Percentiles rank a stretch among this genome's conserved stretches.
phyloP scores from a whole-genome alignment of 2,888 invertebrate genomes.

The Dyspetes luteomarginatus region DNA sequence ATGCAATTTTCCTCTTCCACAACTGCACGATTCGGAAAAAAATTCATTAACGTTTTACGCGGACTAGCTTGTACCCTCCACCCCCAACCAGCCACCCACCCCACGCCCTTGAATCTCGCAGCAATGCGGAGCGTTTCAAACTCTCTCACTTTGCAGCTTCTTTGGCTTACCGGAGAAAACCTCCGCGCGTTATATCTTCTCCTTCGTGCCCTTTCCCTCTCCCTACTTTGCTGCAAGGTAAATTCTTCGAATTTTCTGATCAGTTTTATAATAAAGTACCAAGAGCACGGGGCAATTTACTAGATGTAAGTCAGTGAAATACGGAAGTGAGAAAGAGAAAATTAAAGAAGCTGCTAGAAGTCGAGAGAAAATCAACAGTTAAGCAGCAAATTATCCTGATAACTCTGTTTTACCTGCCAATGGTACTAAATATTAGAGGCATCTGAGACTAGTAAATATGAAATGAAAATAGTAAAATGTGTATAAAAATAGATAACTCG shows the following conservation, averaged over 20 bases:
- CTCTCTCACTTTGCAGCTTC: neutral
- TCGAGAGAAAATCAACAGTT: constrained; percentile 10
- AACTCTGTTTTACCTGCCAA: no score
- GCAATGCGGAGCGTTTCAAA: neutral
- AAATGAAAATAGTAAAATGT: no score
- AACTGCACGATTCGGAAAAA: constrained; percentile 41
- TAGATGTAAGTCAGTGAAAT: constrained; percentile 34
- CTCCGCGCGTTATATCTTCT: neutral
- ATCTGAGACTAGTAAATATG: no score
- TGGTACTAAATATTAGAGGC: no score
- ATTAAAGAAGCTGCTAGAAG: neutral
- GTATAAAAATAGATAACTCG: no score
- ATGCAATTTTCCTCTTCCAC: constrained; percentile 46
- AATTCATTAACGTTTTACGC: constrained; percentile 49
- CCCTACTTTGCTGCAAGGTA: neutral
- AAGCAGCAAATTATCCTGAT: no score
- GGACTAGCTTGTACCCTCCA: neutral
- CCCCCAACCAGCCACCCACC: no score
- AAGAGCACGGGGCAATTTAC: constrained; percentile 32
- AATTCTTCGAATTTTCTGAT: constrained; percentile 44
- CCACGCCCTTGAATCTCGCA: constrained; percentile 3
- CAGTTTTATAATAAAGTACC: constrained; percentile 44
- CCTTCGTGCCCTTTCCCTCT: neutral
- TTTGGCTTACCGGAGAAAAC: constrained; percentile 10
- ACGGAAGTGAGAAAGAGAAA: neutral